phyloP scores from a whole-genome alignment of 2,888 invertebrate genomes.

The Oscheius onirici region DNA sequence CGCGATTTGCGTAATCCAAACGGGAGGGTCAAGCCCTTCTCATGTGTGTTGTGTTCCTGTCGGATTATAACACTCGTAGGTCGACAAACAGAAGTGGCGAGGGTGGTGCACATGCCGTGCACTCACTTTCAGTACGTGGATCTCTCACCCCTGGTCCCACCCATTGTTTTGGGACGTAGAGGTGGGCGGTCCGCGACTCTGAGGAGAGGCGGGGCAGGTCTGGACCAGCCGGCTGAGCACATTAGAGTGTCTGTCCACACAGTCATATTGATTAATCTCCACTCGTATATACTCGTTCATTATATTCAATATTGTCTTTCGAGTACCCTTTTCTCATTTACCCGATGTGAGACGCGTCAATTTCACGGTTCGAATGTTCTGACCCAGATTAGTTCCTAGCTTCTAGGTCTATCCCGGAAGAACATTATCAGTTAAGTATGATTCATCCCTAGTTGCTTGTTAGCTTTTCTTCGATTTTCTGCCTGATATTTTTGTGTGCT shows the following conservation, averaged over 20 bases:
- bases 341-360: neutral
- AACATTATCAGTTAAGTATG: neutral
- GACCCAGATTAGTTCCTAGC: conserved; percentile 12
- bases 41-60: neutral
- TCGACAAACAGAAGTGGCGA: conserved; percentile 9
- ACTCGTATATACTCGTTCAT: neutral
- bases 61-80: conserved; percentile 19
- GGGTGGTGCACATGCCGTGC: neutral
- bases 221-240: conserved; percentile 24
- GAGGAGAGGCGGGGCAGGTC: neutral
- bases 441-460: neutral
- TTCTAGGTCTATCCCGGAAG: neutral
- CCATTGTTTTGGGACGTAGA: conserved; percentile 14
- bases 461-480: neutral
- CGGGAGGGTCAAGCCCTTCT: neutral
- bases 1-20: conserved; percentile 12
- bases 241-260: conserved; percentile 1
- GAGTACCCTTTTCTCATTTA: too few species aligned
- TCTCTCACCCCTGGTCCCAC: neutral
- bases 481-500: too few species aligned
- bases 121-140: too few species aligned
- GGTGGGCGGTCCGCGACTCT: neutral
- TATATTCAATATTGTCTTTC: neutral
- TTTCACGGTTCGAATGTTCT: conserved; percentile 17
- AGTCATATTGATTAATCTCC: conserved; percentile 2